A percentile compares a stretch with the other conserved stretches of the same genome.
Evolutionary conservation across 2,888 invertebrate species (phyloP).

Genomic region (Tryphoninae sp.): DNA sequence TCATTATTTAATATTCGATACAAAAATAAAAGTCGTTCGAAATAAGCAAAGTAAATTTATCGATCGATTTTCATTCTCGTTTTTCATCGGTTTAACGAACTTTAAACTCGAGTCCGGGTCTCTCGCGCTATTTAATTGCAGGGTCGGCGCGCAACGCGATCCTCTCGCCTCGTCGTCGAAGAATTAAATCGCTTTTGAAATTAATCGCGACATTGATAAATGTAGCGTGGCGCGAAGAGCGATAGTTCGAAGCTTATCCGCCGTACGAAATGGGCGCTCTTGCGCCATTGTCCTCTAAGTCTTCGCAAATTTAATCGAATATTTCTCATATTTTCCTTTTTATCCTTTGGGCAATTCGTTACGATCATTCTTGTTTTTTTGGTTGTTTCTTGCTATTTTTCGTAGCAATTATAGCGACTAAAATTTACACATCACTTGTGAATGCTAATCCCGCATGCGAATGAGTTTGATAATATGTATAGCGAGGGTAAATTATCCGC

Average conservation of each 20-base stretch:
- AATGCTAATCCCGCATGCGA: background rate
- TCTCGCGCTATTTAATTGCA: background rate
- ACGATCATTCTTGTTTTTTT: background rate
- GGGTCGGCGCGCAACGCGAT: background rate
- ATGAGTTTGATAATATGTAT: conserved; percentile 1
- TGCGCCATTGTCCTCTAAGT: background rate
- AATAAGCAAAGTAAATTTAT: too few species aligned
- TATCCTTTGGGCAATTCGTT: background rate
- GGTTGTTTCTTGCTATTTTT: background rate
- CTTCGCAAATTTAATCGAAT: conserved; percentile 24
- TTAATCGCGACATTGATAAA: conserved; percentile 75
- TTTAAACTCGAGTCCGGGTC: too few species aligned
- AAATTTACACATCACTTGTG: background rate
- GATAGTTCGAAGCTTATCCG: conserved; percentile 15
- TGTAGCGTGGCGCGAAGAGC: conserved; percentile 57
- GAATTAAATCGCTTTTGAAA: conserved; percentile 65
- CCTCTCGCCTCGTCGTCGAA: background rate
- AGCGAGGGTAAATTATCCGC: conserved; percentile 12
- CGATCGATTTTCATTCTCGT: too few species aligned
- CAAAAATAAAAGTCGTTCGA: too few species aligned
- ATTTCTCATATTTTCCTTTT: conserved; percentile 1
- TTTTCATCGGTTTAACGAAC: too few species aligned
- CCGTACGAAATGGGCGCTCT: background rate
- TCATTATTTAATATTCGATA: too few species aligned
- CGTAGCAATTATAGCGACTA: background rate